Evolutionary conservation across 2,797 vertebrate species (phyloP), one percentile per base, ranked within the genome.

Genomic region (Schizopygopsis pylzovi): DNA sequence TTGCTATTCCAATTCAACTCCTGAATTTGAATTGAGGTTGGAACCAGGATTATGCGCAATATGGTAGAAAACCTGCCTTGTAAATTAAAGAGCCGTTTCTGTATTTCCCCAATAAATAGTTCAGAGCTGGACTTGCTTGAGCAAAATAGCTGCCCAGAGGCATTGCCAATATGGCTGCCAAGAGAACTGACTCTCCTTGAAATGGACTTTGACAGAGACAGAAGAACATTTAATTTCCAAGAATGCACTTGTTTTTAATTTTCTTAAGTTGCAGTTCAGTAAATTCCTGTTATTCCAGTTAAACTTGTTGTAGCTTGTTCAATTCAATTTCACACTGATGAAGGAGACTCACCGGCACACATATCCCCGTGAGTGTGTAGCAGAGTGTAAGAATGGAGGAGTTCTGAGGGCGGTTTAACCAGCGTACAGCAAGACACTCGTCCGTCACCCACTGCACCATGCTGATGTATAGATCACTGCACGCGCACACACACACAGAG

Each of bases 331-430:
- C 10, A 11, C 5, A 6, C 28, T 54, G 9, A 54, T 78, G 9
- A 63, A 28, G n/a, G 22, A 59, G 37, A 43, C 91, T 88, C 39
- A 95, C 95, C 92, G 90, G 89, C 9, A 76, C 71, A 84, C 95
- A 96, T 0, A 79, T 59, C 12, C 91, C 90, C 0, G 78, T 89
- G 33, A 45, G 73, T 68, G 88, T 91, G 1, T 91, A 86, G 82
- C 95, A 95, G 43, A 95, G 83, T 0, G 93, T 92, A 8, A 96
- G 93, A 41, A 94, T 88, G 0, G 95, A 95, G 85, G 70, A 87
- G 85, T 95, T 95, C 52, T 96, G 95, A 82, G 94, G 91, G 80
- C 94, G 93, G 81, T 93, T 95, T 63, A 96, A 88, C 95, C 95
- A 96, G 6, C 93, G 93, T 61, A 95, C 94, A 0, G 92, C 87